These are phyloP conservation scores for Drosophila conformis DNA, from an alignment of 2,888 invertebrate species.

Conservation along the genomic window DNA sequence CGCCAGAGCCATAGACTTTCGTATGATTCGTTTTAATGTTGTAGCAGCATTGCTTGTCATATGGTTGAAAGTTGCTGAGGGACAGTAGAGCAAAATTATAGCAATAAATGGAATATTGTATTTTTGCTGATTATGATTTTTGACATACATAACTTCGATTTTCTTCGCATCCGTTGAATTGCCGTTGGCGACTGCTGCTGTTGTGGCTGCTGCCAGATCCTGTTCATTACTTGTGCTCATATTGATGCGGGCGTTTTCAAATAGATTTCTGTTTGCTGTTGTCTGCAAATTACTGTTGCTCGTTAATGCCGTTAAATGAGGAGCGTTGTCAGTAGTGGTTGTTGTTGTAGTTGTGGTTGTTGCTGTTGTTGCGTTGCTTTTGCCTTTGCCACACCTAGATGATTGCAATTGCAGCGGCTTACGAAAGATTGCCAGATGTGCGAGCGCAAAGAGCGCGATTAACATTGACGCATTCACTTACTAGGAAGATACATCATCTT, in stretches of 20 bases:
- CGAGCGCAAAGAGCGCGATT: slow-evolving; percentile 78
- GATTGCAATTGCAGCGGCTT: slow-evolving; percentile 57
- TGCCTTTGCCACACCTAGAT: slow-evolving; percentile 76
- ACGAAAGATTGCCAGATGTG: slow-evolving; percentile 73
- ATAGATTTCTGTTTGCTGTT: slow-evolving; percentile 28
- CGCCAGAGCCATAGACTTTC: slow-evolving; percentile 89
- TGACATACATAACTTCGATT: slow-evolving; percentile 64
- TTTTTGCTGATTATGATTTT: neutral
- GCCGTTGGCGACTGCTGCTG: slow-evolving; percentile 40
- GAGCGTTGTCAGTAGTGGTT: slow-evolving; percentile 31
- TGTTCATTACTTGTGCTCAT: slow-evolving; percentile 64
- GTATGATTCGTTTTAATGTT: slow-evolving; percentile 86
- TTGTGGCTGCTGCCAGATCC: slow-evolving; percentile 43
- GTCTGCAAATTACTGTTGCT: slow-evolving; percentile 54
- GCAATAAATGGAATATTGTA: neutral
- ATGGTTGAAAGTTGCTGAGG: slow-evolving; percentile 78
- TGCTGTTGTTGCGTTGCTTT: slow-evolving; percentile 21
- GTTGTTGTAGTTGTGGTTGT: slow-evolving; percentile 18
- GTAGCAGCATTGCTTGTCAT: slow-evolving; percentile 81
- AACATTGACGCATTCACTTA: slow-evolving; percentile 79
- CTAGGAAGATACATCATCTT: slow-evolving; percentile 44
- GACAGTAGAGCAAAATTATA: neutral
- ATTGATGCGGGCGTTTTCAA: slow-evolving; percentile 40
- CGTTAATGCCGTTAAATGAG: slow-evolving; percentile 45
- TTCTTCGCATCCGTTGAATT: slow-evolving; percentile 51